Base-by-base conservation (phyloP, 2,113 vertebrate species). In the Entosphenus tridentatus region DNA sequence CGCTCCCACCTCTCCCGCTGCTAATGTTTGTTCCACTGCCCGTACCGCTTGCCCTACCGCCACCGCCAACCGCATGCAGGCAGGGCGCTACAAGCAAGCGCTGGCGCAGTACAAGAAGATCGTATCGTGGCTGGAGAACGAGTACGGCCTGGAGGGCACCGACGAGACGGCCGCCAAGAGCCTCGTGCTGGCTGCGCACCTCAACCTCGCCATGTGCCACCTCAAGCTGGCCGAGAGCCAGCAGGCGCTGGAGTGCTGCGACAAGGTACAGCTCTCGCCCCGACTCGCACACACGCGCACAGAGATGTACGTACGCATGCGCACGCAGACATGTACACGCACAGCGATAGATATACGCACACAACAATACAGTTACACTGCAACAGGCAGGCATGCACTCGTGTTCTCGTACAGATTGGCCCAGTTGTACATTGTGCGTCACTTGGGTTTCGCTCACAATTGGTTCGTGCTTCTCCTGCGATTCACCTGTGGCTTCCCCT, bases 161-260 rank as follows among this genome's bases (percentile, higher is more conserved):
- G 84, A 89, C 0, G 81, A 85, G 57, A 76, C 78, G 4, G 85
- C 83, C 69, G 81, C 84, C 2, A 84, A 81, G 75, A 78, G 80
- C 1, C 76, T 98, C 71, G 81, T 80, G 11, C 82, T 96, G 70
- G 93, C 93, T 69, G 89, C 90, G 18, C 82, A 92, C 75, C 83
- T 96, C 70, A 98, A 98, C 76, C 73, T 98, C 76, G 87, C 92
- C 69, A 91, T 96, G 85, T 96, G 92, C 78, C 87, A 82, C 74
- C 83, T 96, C 67, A 96, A 95, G 74, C 74, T 98, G 9, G 87
- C 87, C 56, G 86, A 92, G n/a, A 83, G 84, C 68, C 81, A 74
- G 2, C 79, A 78, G n/a, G 86, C 86, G 68, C 74, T 89, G 8
- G 92, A 95, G 57, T 89, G 78, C 76, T 98, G 92, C 77, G 82